These are phyloP conservation scores for Malacoraja senta DNA, from an alignment of 2,797 vertebrate species.

Conservation along the genomic window DNA sequence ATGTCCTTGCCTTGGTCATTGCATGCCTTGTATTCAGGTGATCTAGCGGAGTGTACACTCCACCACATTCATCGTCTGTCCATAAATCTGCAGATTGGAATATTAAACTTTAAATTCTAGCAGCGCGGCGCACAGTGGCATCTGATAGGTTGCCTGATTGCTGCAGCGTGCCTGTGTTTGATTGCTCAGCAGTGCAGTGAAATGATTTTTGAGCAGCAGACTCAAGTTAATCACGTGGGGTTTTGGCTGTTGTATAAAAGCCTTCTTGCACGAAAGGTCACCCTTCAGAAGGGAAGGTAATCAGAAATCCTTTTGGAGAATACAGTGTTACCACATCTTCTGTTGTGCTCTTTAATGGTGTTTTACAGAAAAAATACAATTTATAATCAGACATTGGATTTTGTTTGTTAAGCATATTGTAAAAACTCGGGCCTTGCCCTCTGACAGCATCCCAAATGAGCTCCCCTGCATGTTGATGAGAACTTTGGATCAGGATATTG, in stretches of 20 bases:
- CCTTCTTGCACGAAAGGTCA: background rate
- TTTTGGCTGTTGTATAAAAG: background rate
- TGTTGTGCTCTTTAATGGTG: background rate
- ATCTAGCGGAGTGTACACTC: background rate
- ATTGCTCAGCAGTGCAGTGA: background rate
- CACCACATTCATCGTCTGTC: background rate
- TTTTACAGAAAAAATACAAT: background rate
- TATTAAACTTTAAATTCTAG: conserved; percentile 24
- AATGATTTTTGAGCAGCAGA: background rate
- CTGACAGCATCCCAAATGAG: background rate
- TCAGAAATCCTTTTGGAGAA: background rate
- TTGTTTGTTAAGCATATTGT: background rate
- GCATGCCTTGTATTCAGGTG: too few species aligned
- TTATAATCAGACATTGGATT: background rate
- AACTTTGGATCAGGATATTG: background rate
- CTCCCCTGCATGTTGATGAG: background rate
- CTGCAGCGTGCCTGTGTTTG: background rate
- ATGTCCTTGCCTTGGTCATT: background rate
- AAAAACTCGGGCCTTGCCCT: too few species aligned
- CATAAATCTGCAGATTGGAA: background rate
- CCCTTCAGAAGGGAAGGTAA: too few species aligned
- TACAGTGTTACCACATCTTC: too few species aligned
- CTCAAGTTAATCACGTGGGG: background rate
- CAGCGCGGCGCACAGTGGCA: background rate
- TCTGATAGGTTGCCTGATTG: background rate